Percentiles rank a stretch among this genome's conserved stretches.
Conservation (phyloP, 2,113 vertebrate species). For the Synodontis membranacea region DNA sequence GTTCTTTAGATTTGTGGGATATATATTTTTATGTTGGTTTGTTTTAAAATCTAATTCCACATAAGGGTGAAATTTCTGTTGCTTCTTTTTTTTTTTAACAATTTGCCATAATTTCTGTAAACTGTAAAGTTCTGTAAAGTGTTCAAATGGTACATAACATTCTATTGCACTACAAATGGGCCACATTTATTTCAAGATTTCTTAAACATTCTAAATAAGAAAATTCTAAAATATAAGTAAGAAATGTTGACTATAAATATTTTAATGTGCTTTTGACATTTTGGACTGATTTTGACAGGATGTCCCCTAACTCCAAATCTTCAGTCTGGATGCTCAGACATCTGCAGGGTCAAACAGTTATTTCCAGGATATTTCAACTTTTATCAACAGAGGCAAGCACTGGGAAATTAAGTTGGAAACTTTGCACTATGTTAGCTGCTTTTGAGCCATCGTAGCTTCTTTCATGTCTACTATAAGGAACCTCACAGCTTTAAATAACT, state of each 20-base stretch:
- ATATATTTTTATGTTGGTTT: too few species aligned
- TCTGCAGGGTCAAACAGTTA: not conserved
- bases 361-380: not conserved
- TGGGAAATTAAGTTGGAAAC: not conserved
- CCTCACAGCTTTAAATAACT: not conserved
- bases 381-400: not conserved
- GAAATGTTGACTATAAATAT: not conserved
- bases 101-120: slow-evolving; percentile 16
- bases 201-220: not conserved
- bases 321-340: not conserved
- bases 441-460: slow-evolving; percentile 5
- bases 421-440: not conserved
- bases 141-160: slow-evolving; percentile 4
- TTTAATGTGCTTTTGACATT: not conserved
- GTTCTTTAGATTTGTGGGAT: not conserved
- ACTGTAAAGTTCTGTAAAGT: too few species aligned
- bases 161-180: slow-evolving; percentile 27
- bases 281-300: not conserved
- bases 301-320: not conserved
- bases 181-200: slow-evolving; percentile 3
- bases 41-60: too few species aligned
- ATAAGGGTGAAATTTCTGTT: not conserved
- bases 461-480: not conserved
- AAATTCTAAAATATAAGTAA: not conserved
- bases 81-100: not conserved